phyloP scores from a whole-genome alignment of 2,113 vertebrate species.

The Hypocryptadius cinnamomeus region DNA sequence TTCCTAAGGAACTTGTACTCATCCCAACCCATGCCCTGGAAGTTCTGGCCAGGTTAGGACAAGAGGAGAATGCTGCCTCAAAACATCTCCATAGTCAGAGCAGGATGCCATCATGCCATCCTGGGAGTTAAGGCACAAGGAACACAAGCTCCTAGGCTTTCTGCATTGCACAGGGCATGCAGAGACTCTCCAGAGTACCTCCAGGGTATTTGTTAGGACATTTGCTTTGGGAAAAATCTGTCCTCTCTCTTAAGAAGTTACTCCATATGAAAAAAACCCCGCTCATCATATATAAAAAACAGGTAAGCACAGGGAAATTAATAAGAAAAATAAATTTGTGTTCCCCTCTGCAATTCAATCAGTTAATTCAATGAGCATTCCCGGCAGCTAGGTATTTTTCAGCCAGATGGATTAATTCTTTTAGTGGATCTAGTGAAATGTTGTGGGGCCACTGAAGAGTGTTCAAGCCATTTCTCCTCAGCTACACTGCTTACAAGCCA shows the following conservation, averaged over 20 bases:
- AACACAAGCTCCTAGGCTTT: not conserved
- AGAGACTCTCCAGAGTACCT: not conserved
- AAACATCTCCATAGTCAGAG: not conserved
- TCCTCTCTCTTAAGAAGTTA: not conserved
- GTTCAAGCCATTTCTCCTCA: not conserved
- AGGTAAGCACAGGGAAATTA: not conserved
- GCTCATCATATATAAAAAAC: not conserved
- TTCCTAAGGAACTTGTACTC: not conserved
- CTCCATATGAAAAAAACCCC: not conserved
- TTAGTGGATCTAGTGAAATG: not conserved
- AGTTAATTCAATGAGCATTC: not conserved
- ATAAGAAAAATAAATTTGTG: not conserved
- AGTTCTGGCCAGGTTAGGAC: not conserved
- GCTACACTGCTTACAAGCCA: not conserved
- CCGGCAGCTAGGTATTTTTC: not conserved
- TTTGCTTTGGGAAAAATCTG: not conserved
- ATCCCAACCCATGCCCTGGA: not conserved
- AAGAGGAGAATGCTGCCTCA: not conserved
- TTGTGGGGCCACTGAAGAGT: not conserved
- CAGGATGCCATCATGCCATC: not conserved
- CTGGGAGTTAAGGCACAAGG: not conserved
- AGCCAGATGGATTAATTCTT: not conserved
- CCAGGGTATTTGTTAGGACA: not conserved
- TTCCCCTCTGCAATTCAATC: not conserved
- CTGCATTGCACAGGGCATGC: not conserved